A percentile compares a stretch with the other conserved stretches of the same genome.
Evolutionary conservation across 2,888 invertebrate genomes (phyloP).

Genomic region (Clunio marinus): DNA sequence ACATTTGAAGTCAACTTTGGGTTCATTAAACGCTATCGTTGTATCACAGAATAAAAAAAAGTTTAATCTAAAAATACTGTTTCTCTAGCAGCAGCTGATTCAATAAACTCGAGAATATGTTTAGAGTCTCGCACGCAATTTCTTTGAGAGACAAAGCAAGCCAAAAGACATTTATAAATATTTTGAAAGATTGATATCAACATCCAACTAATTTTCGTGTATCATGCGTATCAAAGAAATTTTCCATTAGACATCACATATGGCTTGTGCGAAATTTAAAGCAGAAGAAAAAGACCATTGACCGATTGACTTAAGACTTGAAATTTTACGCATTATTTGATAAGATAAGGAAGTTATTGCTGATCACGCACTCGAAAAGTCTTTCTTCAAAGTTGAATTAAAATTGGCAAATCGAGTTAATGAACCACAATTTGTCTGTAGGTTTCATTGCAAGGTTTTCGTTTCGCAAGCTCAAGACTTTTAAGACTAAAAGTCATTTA

Average conservation of each 20-base stretch:
- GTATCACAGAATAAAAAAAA: background rate
- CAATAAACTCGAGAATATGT: background rate
- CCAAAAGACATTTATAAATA: background rate
- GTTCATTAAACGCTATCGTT: conserved; percentile 34
- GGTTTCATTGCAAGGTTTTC: background rate
- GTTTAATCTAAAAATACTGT: conserved; percentile 3
- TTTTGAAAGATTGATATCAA: background rate
- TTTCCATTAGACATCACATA: background rate
- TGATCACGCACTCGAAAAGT: background rate
- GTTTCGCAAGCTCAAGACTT: no score
- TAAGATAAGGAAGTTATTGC: background rate
- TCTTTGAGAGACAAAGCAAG: background rate
- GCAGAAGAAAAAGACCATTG: background rate
- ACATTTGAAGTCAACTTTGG: background rate
- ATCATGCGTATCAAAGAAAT: background rate
- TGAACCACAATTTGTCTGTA: no score
- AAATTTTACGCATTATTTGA: background rate
- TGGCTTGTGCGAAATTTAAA: background rate
- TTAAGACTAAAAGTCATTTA: no score
- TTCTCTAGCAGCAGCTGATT: conserved; percentile 27
- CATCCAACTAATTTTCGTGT: background rate
- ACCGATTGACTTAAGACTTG: background rate
- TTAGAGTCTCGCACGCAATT: conserved; percentile 8
- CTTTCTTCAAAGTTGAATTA: no score
- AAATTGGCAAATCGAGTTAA: no score